Base-by-base conservation (phyloP, 2,113 vertebrate genomes). In the Tapirus terrestris region DNA sequence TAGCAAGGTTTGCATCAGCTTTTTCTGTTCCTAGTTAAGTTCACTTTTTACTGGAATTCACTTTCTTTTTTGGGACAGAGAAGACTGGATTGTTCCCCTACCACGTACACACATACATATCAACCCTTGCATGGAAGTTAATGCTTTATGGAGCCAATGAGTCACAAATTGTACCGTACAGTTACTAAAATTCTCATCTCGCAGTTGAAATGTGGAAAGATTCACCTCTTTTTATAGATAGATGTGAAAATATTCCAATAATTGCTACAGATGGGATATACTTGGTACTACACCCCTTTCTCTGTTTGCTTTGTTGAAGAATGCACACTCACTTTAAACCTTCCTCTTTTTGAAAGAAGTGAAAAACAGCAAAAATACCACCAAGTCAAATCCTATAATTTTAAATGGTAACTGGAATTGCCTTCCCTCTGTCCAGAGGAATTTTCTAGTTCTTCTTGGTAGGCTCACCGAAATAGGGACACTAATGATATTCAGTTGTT, bases 21-120 rank as follows among this genome's bases (percentile, higher is more conserved):
- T 81, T 93, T 97, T 70, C 58, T 96, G 17, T 86, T 91, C 81
- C 43, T 85, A 39, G 67, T 91, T 89, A 63, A 91, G 31, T 89
- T 81, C 75, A 33, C 6, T 63, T 91, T 90, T 95, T 75, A 58
- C 10, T 39, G 25, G 31, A 79, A 79, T 92, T 95, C 23, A 43
- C 27, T 80, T 63, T 94, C 18, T 83, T 70, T 88, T 67, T 31
- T 18, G 2, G 36, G 12, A 12, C 16, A 60, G 36, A 58, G 17
- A 80, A 91, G 73, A 18, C 27, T 89, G 9, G 33, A 39, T 36
- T 31, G 18, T 45, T 25, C 43, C 23, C 39, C 36, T 13, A 9
- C 84, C 43, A 68, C 8, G 31, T 8, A 10, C 27, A 6, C 29
- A 33, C 45, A n/a, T 3, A 65, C 13, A 48, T 5, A 39, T 25